Evolutionary conservation across 2,113 vertebrate genomes (phyloP).

Genomic region (Holacanthus passer): DNA sequence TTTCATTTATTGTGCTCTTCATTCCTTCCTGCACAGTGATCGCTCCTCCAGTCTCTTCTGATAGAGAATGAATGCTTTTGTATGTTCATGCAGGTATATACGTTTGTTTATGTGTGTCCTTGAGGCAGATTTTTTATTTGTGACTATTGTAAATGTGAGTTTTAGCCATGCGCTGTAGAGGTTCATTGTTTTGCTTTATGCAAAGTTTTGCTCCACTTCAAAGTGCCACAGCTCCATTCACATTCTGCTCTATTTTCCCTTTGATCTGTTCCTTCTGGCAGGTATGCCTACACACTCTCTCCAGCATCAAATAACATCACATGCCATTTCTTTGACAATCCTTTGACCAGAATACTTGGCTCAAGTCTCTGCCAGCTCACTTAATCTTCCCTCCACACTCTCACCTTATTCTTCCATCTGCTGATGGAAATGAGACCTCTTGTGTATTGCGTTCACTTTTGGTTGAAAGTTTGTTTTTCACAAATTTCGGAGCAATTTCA

Average conservation of each 20-base stretch:
- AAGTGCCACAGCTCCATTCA: slow-evolving; percentile 60
- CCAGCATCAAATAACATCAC: slow-evolving; percentile 74
- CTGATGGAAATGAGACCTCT: slow-evolving; percentile 57
- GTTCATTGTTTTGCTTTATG: slow-evolving; percentile 59
- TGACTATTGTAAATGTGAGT: slow-evolving; percentile 5
- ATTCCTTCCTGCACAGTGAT: not conserved
- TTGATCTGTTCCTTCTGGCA: slow-evolving; percentile 71
- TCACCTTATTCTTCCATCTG: slow-evolving; percentile 53
- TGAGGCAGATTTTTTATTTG: slow-evolving; percentile 4
- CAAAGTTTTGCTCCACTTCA: slow-evolving; percentile 68
- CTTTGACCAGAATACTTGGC: slow-evolving; percentile 70
- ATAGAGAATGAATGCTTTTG: not conserved
- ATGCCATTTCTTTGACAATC: slow-evolving; percentile 71
- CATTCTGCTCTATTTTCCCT: slow-evolving; percentile 52
- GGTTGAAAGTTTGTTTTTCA: slow-evolving; percentile 40
- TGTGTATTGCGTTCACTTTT: slow-evolving; percentile 39
- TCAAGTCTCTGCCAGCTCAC: slow-evolving; percentile 57
- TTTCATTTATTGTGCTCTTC: not conserved
- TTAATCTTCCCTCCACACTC: slow-evolving; percentile 66
- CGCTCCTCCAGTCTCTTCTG: slow-evolving; percentile 10
- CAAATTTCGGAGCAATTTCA: slow-evolving; percentile 39
- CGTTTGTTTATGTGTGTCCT: not conserved
- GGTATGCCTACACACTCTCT: slow-evolving; percentile 60
- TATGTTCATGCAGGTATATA: not conserved
- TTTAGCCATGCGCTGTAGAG: slow-evolving; percentile 5